Evolutionary conservation across 2,797 vertebrate genomes (phyloP).

Genomic region (Emys orbicularis): DNA sequence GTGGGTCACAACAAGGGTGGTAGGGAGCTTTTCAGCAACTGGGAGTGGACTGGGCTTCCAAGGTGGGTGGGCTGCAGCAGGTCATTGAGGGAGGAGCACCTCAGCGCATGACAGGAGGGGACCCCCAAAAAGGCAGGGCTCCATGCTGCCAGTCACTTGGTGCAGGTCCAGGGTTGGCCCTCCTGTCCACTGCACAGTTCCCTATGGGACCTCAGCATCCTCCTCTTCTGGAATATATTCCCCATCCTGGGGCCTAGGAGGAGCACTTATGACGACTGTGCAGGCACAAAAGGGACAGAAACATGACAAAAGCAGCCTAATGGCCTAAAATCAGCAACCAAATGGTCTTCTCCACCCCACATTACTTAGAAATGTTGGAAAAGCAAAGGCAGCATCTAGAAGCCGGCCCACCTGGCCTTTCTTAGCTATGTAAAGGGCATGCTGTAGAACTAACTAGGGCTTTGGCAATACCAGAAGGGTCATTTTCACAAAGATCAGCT

Average conservation of each 20-base stretch:
- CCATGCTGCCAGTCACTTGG: neutral
- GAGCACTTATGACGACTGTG: neutral
- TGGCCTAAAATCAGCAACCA: neutral
- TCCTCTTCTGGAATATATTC: neutral
- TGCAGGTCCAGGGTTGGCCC: neutral
- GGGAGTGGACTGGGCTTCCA: rapidly evolving
- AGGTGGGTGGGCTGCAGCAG: neutral
- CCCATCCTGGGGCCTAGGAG: neutral
- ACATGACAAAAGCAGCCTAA: slow-evolving; percentile 14
- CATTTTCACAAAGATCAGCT: neutral
- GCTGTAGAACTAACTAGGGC: rapidly evolving
- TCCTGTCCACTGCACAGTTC: neutral
- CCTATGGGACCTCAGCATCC: neutral
- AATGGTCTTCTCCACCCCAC: neutral
- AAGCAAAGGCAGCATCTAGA: neutral
- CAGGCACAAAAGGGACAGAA: neutral
- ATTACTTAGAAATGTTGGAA: slow-evolving; percentile 43
- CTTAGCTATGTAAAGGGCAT: neutral
- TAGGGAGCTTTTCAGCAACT: neutral
- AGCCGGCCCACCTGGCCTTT: neutral
- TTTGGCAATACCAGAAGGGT: neutral
- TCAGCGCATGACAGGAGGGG: neutral
- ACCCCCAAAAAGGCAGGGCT: neutral
- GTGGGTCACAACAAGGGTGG: neutral
- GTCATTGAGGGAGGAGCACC: rapidly evolving